phyloP scores from a whole-genome alignment of 2,888 invertebrate species.

The Hypomecis atomaria region DNA sequence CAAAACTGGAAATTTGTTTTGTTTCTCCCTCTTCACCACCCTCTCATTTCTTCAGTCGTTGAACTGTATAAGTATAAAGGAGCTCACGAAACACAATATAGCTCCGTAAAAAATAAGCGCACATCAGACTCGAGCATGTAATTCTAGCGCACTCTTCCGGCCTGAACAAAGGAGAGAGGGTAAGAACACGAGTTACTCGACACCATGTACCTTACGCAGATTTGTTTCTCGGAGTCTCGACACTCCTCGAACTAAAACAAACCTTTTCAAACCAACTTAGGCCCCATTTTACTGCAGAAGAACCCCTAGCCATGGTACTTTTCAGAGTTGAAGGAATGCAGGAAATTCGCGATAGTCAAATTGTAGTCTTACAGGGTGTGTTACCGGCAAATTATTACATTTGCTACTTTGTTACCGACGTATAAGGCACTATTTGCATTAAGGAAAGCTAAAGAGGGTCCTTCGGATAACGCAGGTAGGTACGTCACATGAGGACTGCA shows the following conservation, averaged over 20 bases:
- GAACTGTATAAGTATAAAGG: conserved; percentile 81
- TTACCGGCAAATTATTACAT: conserved; percentile 80
- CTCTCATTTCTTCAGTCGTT: conserved; percentile 80
- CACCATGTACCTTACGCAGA: conserved; percentile 84
- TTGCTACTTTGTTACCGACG: conserved; percentile 76
- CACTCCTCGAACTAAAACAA: conserved; percentile 61
- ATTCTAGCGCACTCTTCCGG: conserved; percentile 85
- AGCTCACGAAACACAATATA: conserved; percentile 80
- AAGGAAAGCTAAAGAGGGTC: conserved; percentile 69
- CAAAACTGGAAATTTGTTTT: conserved; percentile 72
- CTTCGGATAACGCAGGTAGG: conserved; percentile 67
- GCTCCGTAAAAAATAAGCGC: conserved; percentile 84
- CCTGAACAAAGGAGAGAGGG: conserved; percentile 84
- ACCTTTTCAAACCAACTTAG: conserved; percentile 62
- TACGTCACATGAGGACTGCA: conserved; percentile 79
- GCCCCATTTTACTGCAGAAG: conserved; percentile 60
- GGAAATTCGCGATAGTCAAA: conserved; percentile 85
- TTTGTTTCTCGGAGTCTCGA: conserved; percentile 79
- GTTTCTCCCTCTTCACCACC: conserved; percentile 67
- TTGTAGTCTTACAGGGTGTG: conserved; percentile 83
- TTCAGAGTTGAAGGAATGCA: conserved; percentile 66
- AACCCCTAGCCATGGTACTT: conserved; percentile 61
- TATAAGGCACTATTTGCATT: conserved; percentile 78
- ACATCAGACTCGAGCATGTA: conserved; percentile 84
- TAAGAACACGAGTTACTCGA: conserved; percentile 85